Evolutionary conservation across 2,888 invertebrate genomes (phyloP), one percentile per base, ranked within the genome.

Genomic region (Lacanobia oleracea): DNA sequence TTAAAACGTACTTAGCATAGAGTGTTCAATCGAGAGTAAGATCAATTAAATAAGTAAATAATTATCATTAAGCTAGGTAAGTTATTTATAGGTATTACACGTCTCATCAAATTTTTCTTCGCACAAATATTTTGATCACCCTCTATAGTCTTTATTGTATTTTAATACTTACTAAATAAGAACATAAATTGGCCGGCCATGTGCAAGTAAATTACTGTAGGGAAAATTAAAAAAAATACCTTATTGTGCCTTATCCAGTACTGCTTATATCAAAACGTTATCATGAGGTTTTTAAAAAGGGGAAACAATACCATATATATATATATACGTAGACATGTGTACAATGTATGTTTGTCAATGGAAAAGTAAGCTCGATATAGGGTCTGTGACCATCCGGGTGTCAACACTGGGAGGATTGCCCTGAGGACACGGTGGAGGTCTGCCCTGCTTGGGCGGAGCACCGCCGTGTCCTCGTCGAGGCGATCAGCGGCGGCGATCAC

Each of bases 171-270:
- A n/a, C n/a, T 12, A 21, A 57, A 1, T 59, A 71, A 59, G 40
- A 67, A 40, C 1, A 18, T 12, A 23, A 33, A 33, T 23, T 45
- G 62, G 23, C 45, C 23, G 51, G 23, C 10, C 4, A 16, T 14
- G 71, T 72, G 74, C 72, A 72, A 71, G 23, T 62, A 72, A 72
- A 16, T 62, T 27, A 60, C 16, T 50, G n/a, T 27, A 12, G 7
- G 7, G 14, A 0, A 7, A 27, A 57, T 57, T 40, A 59, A 7
- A 40, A 21, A 63, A 50, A 33, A 16, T 0, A 56, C 40, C 56
- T 14, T 27, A 40, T 43, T 57, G 65, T 66, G 59, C 57, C 59
- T 56, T 56, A 53, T 18, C 7, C 18, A 51, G 37, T 21, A 54
- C 10, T 40, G 21, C 12, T 66, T 33, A 60, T 54, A 33, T n/a